These are phyloP conservation scores for Cactoblastis cactorum DNA, from an alignment of 2,888 invertebrate species.

Conservation along the genomic window DNA sequence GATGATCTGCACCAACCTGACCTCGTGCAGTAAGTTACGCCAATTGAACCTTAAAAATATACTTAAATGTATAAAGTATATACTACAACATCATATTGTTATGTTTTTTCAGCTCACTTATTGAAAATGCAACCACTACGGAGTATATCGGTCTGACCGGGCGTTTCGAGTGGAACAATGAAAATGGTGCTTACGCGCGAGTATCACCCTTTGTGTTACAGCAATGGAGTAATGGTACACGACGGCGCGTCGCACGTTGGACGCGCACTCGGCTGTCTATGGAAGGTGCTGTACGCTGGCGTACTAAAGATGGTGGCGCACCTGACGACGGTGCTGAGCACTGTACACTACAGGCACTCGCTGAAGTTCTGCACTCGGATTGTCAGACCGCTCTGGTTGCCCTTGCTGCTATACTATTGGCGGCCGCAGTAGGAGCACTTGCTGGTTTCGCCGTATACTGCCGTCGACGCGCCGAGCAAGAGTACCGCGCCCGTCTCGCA, in stretches of 20 bases:
- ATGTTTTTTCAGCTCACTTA: conserved; percentile 33
- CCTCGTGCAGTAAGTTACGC: conserved; percentile 35
- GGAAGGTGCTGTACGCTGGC: conserved; percentile 82
- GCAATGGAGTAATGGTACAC: conserved; percentile 76
- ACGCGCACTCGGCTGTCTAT: conserved; percentile 89
- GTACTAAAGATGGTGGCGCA: conserved; percentile 73
- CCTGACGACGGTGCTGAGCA: conserved; percentile 85
- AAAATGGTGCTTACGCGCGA: conserved; percentile 34
- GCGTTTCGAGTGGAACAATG: conserved; percentile 77
- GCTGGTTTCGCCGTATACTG: conserved; percentile 44
- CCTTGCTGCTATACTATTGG: conserved; percentile 38
- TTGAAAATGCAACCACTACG: conserved; percentile 33
- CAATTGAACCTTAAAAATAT: too few species aligned
- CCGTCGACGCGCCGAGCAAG: conserved; percentile 52
- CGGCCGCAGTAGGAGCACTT: conserved; percentile 39
- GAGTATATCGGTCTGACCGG: conserved; percentile 54
- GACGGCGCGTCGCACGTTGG: conserved; percentile 82
- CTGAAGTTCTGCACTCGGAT: conserved; percentile 82
- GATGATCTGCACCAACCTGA: conserved; percentile 49
- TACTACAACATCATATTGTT: too few species aligned
- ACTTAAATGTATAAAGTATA: too few species aligned
- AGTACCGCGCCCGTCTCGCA: conserved; percentile 49
- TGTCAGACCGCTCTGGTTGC: conserved; percentile 86
- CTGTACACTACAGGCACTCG: conserved; percentile 85
- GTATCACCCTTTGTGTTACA: conserved; percentile 60